Percentiles rank a stretch among this genome's conserved stretches.
Evolutionary conservation across 35 echinoderm and acorn worm species (phyloP).

Genomic region (Anneissia japonica): DNA sequence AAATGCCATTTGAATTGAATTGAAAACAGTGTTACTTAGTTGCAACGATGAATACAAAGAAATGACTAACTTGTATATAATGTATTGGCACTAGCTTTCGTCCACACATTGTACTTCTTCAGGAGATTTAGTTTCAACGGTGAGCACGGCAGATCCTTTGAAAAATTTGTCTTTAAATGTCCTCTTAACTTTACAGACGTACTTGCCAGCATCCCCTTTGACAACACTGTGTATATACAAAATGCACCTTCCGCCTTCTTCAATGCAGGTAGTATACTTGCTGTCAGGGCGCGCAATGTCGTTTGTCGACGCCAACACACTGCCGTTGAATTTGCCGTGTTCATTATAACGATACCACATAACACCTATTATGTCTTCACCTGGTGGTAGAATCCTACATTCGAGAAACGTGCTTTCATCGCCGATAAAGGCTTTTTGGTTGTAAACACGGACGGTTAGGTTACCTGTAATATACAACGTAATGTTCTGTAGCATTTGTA

Average conservation of each 20-base stretch:
- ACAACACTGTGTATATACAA: background rate
- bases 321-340: background rate
- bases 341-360: background rate
- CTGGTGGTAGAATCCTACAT: background rate
- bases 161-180: background rate
- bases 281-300: background rate
- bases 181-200: background rate
- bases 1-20: too few relatives aligned
- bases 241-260: background rate
- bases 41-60: too few relatives aligned
- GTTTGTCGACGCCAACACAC: background rate
- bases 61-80: too few relatives aligned
- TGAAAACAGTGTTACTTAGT: too few relatives aligned
- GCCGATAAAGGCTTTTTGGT: background rate
- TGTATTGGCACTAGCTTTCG: too few relatives aligned
- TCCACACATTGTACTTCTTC: too few relatives aligned
- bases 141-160: background rate
- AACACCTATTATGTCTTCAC: background rate
- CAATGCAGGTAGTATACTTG: background rate
- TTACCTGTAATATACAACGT: background rate
- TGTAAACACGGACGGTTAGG: background rate
- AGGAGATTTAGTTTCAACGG: too few relatives aligned
- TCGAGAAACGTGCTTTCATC: background rate
- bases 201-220: background rate
- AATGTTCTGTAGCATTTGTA: too few relatives aligned